Evolutionary conservation across 2,888 invertebrate species (phyloP), one percentile per base, ranked within the genome.

Genomic region (Augiades crinisus): DNA sequence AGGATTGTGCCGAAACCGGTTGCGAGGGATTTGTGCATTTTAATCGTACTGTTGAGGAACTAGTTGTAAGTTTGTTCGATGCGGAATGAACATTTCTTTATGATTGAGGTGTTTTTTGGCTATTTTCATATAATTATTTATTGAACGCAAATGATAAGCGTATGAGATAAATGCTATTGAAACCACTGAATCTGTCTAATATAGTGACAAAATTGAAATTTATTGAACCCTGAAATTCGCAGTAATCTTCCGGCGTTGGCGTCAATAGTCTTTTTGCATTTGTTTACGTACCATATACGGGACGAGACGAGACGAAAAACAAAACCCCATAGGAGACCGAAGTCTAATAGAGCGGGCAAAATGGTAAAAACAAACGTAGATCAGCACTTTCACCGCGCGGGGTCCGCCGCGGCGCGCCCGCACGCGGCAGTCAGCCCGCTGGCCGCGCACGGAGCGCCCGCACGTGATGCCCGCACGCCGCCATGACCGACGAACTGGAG

Each of bases 401-500:
- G 40, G 1, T 3, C 13, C 1, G 5, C 5, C 2, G 17, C n/a
- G 38, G 38, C 6, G 51, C 47, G 61, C 40, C 56, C 45, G 47
- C 51, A 43, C 53, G 55, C 44, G 51, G 38, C 43, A 55, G 57
- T 55, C 55, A 47, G 63, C 45, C 36, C 47, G 22, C 52, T 56
- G 44, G 50, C 50, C 53, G 56, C 61, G 61, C 54, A 50, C 60
- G 65, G 70, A 44, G 45, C 55, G 58, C 44, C 58, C 62, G 65
- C 53, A 16, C 55, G 58, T 55, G 47, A 41, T 53, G 53, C 54
- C 54, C 38, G 46, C 54, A 60, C 61, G 59, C 65, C 61, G 60
- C 65, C 56, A 71, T 72, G 72, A 59, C 68, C 57, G 70, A 68
- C 63, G 76, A 67, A 46, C 54, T 49, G 53, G 60, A 63, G 54